Evolutionary conservation across 92 coral and sea anemone genomes (phyloP).

Genomic region (Palythoa grandis): DNA sequence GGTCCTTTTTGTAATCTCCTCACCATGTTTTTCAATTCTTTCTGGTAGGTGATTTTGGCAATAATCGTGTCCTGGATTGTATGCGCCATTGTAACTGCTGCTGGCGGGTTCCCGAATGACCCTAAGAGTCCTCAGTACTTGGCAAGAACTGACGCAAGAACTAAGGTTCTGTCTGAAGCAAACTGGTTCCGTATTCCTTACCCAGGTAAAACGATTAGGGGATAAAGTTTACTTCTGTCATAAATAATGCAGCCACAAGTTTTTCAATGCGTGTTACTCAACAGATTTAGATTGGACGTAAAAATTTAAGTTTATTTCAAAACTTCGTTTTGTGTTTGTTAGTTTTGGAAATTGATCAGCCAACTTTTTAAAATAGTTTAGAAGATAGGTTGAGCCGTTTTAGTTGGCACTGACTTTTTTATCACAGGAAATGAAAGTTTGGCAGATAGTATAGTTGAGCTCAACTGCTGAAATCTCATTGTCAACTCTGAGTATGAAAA

Average conservation of each 20-base stretch:
- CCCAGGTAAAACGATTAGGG: conserved; percentile 65
- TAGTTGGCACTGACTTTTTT: no score
- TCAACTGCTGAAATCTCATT: no score
- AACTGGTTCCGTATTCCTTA: conserved; percentile 92
- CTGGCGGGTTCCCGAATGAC: conserved; percentile 73
- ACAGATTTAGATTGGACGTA: no score
- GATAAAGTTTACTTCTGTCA: neutral
- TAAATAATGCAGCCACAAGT: neutral
- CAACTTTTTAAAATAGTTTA: no score
- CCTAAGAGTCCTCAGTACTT: conserved; percentile 49
- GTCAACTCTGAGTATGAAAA: no score
- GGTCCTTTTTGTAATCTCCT: neutral
- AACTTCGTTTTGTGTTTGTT: no score
- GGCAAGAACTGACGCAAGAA: conserved; percentile 81
- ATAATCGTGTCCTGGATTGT: conserved; percentile 81
- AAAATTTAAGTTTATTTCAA: no score
- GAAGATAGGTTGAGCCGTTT: no score
- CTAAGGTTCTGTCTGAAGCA: conserved; percentile 66
- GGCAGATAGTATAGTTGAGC: no score
- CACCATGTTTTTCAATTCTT: neutral
- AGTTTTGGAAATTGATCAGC: no score
- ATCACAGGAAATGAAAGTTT: no score
- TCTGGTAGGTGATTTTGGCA: conserved; percentile 69
- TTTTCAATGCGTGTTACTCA: no score
- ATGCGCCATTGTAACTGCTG: conserved; percentile 83